phyloP scores from a whole-genome alignment of 2,888 invertebrate genomes.

The Caenorhabditis sp. region DNA sequence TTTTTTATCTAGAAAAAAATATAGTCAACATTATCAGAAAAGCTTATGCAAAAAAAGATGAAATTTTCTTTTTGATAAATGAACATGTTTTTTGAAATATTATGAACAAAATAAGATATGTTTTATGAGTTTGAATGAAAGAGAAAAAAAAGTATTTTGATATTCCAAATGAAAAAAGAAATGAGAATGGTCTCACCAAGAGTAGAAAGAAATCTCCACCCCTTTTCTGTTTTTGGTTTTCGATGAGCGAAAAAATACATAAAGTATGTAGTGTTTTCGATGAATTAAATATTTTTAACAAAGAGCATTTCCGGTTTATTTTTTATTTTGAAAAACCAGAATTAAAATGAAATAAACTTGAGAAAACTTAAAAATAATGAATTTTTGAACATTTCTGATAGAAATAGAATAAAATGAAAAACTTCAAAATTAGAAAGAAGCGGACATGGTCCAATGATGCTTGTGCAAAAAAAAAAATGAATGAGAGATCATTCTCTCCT shows the following conservation, averaged over 20 bases:
- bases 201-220: background rate
- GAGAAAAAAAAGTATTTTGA: background rate
- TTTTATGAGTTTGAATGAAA: background rate
- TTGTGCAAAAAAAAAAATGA: background rate
- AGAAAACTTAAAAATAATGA: background rate
- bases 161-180: background rate
- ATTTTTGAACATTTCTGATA: no score
- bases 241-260: background rate
- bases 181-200: background rate
- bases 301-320: background rate
- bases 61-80: no score
- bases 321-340: background rate
- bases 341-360: background rate
- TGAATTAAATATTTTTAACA: background rate
- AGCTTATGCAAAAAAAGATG: constrained; percentile 6
- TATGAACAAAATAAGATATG: no score
- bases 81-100: background rate
- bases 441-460: background rate
- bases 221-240: background rate
- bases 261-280: background rate
- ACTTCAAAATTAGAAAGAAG: background rate
- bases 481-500: background rate
- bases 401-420: no score
- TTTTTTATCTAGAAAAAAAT: no score
- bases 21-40: no score